A percentile compares a stretch with the other conserved stretches of the same genome.
phyloP scores from a whole-genome alignment of 2,113 vertebrate genomes.

The Petrocephalus zakoni region DNA sequence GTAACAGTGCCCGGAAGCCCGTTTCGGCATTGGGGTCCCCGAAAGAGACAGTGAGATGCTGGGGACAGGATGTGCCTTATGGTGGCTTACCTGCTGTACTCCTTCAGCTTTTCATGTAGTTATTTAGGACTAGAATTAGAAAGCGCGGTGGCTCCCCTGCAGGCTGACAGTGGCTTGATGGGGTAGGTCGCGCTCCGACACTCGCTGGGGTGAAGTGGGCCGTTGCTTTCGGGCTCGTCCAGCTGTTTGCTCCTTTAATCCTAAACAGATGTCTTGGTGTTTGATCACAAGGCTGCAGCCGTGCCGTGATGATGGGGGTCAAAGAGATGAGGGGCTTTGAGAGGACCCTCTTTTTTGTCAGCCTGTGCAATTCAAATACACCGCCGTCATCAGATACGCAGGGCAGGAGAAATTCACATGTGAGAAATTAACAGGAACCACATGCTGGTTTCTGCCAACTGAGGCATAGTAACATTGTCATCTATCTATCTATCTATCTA shows the following conservation, averaged over 20 bases:
- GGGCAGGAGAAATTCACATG: background rate
- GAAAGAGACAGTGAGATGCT: background rate
- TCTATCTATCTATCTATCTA: no score
- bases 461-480: background rate
- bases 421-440: background rate
- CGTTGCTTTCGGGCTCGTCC: background rate
- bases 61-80: background rate
- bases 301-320: background rate
- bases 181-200: background rate
- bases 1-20: background rate
- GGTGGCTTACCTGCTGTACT: background rate
- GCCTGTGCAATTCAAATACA: background rate
- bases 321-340: background rate
- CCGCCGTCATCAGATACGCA: background rate
- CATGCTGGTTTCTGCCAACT: background rate
- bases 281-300: background rate
- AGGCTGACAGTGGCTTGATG: background rate
- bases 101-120: background rate
- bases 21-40: background rate
- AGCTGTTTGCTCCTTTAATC: conserved; percentile 6
- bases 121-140: background rate
- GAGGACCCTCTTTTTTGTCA: background rate
- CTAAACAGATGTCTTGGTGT: conserved; percentile 9
- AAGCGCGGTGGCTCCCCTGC: background rate
- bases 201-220: background rate